These are phyloP conservation scores for Pollicipes pollicipes DNA, from an alignment of 1,140 invertebrate genomes.

Conservation along the genomic window DNA sequence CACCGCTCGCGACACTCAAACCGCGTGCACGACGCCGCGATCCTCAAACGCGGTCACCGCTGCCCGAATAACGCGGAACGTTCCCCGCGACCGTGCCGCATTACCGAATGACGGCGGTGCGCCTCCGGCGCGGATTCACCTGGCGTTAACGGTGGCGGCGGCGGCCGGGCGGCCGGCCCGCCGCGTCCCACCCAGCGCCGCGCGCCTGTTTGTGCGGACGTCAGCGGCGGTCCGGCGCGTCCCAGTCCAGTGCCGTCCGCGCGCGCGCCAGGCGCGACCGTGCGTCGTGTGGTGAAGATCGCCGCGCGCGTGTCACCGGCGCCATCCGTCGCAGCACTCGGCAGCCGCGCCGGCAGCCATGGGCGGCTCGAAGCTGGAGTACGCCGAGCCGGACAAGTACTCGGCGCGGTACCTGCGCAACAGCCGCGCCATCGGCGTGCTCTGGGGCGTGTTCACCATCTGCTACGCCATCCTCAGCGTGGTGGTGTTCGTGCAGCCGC, in stretches of 20 bases:
- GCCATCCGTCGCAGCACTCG: too few species aligned
- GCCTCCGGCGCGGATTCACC: background rate
- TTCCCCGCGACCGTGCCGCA: background rate
- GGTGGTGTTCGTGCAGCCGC: slow-evolving; percentile 85
- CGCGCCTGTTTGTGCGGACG: background rate
- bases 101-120: background rate
- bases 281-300: too few species aligned
- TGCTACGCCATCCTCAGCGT: slow-evolving; percentile 90
- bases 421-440: slow-evolving; percentile 83
- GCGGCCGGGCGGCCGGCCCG: too few species aligned
- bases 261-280: too few species aligned
- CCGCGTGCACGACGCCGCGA: too few species aligned
- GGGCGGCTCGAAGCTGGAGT: slow-evolving; percentile 37
- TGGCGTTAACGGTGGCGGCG: background rate
- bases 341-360: background rate
- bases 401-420: slow-evolving; percentile 85
- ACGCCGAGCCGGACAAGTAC: slow-evolving; percentile 72
- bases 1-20: too few species aligned
- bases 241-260: too few species aligned
- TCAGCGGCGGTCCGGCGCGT: background rate
- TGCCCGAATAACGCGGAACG: background rate
- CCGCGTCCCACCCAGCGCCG: too few species aligned
- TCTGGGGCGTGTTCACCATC: slow-evolving; percentile 89
- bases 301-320: too few species aligned
- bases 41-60: background rate